These are phyloP conservation scores for Teinopalpus imperialis DNA, from an alignment of 2,888 invertebrate species.

Conservation along the genomic window DNA sequence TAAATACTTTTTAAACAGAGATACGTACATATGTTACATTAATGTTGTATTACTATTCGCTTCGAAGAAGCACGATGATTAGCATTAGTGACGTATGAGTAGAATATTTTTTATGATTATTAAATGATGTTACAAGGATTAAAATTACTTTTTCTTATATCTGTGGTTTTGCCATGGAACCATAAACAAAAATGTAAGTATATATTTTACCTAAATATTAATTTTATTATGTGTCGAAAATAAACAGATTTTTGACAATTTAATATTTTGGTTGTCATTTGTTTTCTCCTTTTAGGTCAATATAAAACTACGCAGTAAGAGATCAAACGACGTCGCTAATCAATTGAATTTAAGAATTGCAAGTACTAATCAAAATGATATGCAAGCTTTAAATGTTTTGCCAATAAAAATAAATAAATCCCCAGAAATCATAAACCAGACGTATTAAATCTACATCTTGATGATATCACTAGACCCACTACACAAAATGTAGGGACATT, in stretches of 20 bases:
- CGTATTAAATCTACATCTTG: slow-evolving; percentile 3
- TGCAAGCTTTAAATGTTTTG: too few relatives aligned
- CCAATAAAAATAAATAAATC: slow-evolving; percentile 9
- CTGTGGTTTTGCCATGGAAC: background rate
- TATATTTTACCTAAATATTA: background rate
- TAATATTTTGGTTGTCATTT: too few relatives aligned
- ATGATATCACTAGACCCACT: background rate
- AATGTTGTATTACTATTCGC: background rate
- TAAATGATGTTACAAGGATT: background rate
- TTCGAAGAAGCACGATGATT: slow-evolving; percentile 1
- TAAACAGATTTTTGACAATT: too few relatives aligned
- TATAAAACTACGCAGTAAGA: background rate
- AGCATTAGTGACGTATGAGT: background rate
- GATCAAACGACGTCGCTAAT: background rate
- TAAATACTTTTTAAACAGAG: too few relatives aligned
- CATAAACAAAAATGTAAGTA: slow-evolving; percentile 7
- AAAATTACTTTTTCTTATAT: background rate
- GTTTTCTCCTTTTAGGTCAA: too few relatives aligned
- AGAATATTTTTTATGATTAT: background rate
- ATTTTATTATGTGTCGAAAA: too few relatives aligned
- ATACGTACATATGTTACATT: too few relatives aligned
- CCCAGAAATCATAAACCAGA: background rate
- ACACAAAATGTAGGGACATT: background rate
- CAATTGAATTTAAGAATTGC: background rate
- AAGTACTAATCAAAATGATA: too few relatives aligned